A percentile compares a stretch with the other conserved stretches of the same genome.
Conservation (phyloP, 1,140 invertebrate genomes). For the Thaumatotibia leucotreta region DNA sequence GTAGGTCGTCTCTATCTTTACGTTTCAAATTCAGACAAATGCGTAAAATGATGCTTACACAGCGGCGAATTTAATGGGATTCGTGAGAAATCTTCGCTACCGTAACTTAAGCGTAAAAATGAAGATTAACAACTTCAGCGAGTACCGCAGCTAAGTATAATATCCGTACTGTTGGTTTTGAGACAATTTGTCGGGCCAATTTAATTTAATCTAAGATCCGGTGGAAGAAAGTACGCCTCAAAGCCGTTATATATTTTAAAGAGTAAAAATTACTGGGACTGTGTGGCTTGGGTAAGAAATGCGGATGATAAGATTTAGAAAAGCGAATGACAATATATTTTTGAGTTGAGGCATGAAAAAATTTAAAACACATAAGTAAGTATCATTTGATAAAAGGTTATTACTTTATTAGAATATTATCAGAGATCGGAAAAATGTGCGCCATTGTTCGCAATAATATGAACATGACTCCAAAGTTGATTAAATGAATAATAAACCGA, state of each 20-base stretch:
- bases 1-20: too few species aligned
- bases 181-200: slow-evolving; percentile 10
- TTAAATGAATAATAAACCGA: too few species aligned
- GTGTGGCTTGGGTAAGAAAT: background rate
- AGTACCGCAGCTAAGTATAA: background rate
- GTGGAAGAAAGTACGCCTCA: background rate
- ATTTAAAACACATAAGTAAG: too few species aligned
- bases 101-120: background rate
- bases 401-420: too few species aligned
- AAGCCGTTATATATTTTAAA: slow-evolving; percentile 21
- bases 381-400: too few species aligned
- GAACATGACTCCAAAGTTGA: too few species aligned
- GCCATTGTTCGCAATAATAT: too few species aligned
- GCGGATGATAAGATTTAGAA: background rate
- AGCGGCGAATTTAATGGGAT: background rate
- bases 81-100: background rate
- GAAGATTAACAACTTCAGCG: background rate
- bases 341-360: too few species aligned
- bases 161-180: slow-evolving; percentile 10
- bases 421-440: too few species aligned
- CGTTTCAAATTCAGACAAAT: too few species aligned
- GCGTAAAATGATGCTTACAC: background rate
- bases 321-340: background rate
- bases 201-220: slow-evolving; percentile 10
- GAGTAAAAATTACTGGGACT: slow-evolving; percentile 25